Base-by-base conservation (phyloP, 2,888 invertebrate genomes). In the Bibio marci region DNA sequence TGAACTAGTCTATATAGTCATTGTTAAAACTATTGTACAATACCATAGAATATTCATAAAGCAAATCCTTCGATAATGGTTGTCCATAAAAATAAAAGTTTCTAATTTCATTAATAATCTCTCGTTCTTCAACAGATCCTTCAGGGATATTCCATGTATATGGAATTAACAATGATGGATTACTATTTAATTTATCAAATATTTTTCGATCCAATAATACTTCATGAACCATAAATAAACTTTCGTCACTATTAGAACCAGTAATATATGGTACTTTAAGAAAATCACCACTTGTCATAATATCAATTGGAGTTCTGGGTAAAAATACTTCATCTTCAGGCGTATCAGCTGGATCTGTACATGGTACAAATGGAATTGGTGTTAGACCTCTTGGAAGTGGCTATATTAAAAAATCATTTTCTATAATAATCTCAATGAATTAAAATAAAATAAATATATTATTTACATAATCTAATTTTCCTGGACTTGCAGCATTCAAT, bases 181-280 rank as follows among this genome's bases (percentile, higher is more conserved):
- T 41, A 10, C 17, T 27, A 17, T 35, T 35, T 26, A 42, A 28
- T 25, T 33, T 35, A 18, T n/a, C 26, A 6, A 42, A 25, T 5
- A 33, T 31, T 12, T 14, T 37, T 10, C 15, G 10, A 30, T 39
- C 36, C 4, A 42, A 10, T 6, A 36, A 15, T 11, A 14, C 2
- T 28, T 44, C 44, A 14, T 19, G 31, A 7, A 42, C 18, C 34
- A 37, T 34, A 6, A 44, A 38, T 3, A 42, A 34, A 26, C 43
- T 39, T 40, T 45, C 45, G 26, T 38, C 39, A 19, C 30, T 30
- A 15, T 30, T 41, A 12, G 41, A 36, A 3, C 47, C 46, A 4
- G 41, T 43, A 30, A 47, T 47, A 17, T 37, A 41, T 18, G 47
- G 47, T 25, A 47, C 40, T 22, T 37, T 35, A 15, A 41, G 30